Evolutionary conservation across 1,140 invertebrate species (phyloP).

Genomic region (Steinernema khuongi): DNA sequence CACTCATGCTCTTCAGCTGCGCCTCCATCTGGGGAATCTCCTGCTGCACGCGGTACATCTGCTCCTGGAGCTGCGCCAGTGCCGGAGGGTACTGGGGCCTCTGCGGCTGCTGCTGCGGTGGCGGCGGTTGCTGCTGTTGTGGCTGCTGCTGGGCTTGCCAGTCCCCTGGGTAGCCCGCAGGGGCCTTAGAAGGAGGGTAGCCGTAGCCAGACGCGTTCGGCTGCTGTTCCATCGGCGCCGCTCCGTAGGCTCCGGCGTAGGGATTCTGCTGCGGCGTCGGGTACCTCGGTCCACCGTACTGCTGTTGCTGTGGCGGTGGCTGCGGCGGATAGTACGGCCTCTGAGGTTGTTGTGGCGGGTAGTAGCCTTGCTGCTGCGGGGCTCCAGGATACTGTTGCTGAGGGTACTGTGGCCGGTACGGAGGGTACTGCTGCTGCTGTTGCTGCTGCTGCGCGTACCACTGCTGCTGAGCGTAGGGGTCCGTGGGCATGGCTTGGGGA

Average conservation of each 20-base stretch:
- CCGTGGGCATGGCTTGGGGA: background rate
- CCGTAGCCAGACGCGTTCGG: background rate
- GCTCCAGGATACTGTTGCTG: conserved; percentile 21
- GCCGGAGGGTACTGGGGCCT: background rate
- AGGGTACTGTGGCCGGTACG: conserved; percentile 29
- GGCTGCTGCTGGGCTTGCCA: conserved; percentile 31
- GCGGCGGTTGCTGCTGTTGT: conserved; percentile 24
- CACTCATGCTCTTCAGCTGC: background rate
- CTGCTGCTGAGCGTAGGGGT: background rate
- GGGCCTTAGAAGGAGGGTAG: background rate
- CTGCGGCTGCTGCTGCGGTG: background rate
- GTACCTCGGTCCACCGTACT: conserved; percentile 32
- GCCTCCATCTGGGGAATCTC: background rate
- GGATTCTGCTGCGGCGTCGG: conserved; percentile 27
- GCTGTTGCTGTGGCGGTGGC: conserved; percentile 28
- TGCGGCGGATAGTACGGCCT: background rate
- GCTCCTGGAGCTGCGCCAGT: background rate
- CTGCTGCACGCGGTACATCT: background rate
- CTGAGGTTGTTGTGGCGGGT: background rate
- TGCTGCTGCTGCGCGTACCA: conserved; percentile 18
- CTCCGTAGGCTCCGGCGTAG: conserved; percentile 11
- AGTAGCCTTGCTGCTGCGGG: conserved; percentile 22
- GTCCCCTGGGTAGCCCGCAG: conserved; percentile 9
- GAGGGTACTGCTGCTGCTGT: conserved; percentile 23
- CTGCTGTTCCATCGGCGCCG: background rate